Evolutionary conservation across 2,113 vertebrate genomes (phyloP), one percentile per base, ranked within the genome.

Genomic region (Tor tambroides): DNA sequence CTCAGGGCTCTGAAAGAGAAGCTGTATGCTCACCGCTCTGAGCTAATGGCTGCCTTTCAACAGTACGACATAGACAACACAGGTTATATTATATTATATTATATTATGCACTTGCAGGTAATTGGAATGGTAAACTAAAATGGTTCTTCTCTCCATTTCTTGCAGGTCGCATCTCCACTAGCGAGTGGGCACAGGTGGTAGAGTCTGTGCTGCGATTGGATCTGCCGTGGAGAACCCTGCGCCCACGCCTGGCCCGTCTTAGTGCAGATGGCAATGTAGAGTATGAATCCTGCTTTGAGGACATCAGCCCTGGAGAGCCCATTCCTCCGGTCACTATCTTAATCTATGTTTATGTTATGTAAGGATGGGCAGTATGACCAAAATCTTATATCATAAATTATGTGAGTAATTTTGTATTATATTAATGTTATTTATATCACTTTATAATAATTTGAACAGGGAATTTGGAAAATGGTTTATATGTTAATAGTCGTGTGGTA

Each of bases 211-310:
- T 99, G 56, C 95, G 95, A 14, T 93, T 99, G 89, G 94, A 96
- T 4, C 94, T 99, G 78, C 97, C 98, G 8, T 99, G 98, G 98
- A 96, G 97, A 93, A 96, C 96, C 0, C 93, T 99, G 71, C 94
- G 95, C 14, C 83, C 94, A 0, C 95, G 91, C 19, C 90, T 99
- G 86, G 96, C 92, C 17, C 93, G 89, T 2, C 90, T 88, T 72
- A 91, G 93, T 59, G 1, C 89, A 5, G 93, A 95, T 87, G 97
- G 97, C 90, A 92, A 92, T n/a, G 92, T 98, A 86, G 94, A 96
- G 79, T 99, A 97, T 90, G 92, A 93, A 93, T 96, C 97, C 59
- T 97, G 95, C 91, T 99, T 99, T 71, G 93, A 96, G 6, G 93
- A 97, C 84, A 92, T 98, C 90, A 94, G 94, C 84, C 93, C 96